Conservation (phyloP, 1,140 invertebrate species). For the Spodoptera litura region DNA sequence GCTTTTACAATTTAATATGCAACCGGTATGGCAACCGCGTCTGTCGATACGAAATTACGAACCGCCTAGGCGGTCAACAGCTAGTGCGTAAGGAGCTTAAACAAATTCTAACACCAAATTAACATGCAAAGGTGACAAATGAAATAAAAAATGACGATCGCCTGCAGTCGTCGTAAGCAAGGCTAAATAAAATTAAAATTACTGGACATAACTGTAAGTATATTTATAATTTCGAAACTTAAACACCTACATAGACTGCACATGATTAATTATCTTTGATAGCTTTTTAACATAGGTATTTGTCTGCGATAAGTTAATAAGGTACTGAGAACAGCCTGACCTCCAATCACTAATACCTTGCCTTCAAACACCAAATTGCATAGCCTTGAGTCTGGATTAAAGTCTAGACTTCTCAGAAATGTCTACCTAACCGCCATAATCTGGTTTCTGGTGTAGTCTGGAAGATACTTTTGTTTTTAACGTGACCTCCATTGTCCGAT, state of each 20-base stretch:
- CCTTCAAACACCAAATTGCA: conserved; percentile 23
- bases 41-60: too few species aligned
- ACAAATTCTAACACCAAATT: too few species aligned
- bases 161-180: too few species aligned
- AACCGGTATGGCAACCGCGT: too few species aligned
- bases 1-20: too few species aligned
- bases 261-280: conserved; percentile 10
- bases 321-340: conserved; percentile 14
- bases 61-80: too few species aligned
- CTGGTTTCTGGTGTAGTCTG: conserved; percentile 46
- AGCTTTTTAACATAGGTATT: neutral
- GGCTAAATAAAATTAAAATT: too few species aligned
- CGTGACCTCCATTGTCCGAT: neutral
- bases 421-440: conserved; percentile 47
- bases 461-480: conserved; percentile 28
- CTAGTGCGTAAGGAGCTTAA: too few species aligned
- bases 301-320: conserved; percentile 19
- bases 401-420: conserved; percentile 54
- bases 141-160: too few species aligned
- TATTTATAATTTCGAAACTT: conserved; percentile 8
- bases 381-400: conserved; percentile 48
- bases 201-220: neutral
- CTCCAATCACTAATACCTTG: neutral
- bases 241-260: neutral
- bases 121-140: too few species aligned